phyloP scores from a whole-genome alignment of 2,113 vertebrate genomes.

The Peromyscus maniculatus region DNA sequence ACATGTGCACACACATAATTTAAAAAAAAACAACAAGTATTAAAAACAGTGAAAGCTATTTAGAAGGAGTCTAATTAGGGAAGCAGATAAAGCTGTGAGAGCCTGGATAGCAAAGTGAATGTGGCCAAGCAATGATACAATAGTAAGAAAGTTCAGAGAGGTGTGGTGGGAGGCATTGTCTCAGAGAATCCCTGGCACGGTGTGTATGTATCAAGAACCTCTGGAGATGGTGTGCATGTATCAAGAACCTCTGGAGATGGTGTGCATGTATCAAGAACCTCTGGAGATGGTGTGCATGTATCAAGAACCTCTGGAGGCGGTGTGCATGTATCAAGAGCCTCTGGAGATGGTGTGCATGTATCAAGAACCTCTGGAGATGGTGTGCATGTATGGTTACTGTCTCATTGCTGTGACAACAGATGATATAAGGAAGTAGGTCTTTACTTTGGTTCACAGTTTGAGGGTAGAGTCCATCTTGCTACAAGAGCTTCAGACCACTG shows the following conservation, averaged over 20 bases:
- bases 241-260: background rate
- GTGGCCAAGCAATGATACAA: background rate
- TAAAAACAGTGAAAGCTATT: background rate
- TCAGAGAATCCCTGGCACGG: background rate
- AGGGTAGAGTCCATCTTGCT: too few relatives aligned
- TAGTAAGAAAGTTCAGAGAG: background rate
- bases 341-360: background rate
- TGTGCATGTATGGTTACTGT: too few relatives aligned
- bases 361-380: background rate
- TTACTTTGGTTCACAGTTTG: background rate
- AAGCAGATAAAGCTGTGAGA: background rate
- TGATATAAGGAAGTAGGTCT: too few relatives aligned
- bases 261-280: background rate
- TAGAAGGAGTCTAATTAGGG: background rate
- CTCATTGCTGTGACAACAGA: too few relatives aligned
- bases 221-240: background rate
- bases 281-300: background rate
- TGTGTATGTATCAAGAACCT: background rate
- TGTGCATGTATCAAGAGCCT: background rate
- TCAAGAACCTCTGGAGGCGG: background rate
- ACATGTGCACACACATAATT: background rate
- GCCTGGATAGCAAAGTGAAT: background rate
- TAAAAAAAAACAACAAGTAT: background rate
- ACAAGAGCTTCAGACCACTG: background rate
- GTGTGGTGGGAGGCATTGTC: background rate